A percentile compares a stretch with the other conserved stretches of the same genome.
phyloP scores from a whole-genome alignment of 2,113 vertebrate genomes.

The Stigmatopora nigra region DNA sequence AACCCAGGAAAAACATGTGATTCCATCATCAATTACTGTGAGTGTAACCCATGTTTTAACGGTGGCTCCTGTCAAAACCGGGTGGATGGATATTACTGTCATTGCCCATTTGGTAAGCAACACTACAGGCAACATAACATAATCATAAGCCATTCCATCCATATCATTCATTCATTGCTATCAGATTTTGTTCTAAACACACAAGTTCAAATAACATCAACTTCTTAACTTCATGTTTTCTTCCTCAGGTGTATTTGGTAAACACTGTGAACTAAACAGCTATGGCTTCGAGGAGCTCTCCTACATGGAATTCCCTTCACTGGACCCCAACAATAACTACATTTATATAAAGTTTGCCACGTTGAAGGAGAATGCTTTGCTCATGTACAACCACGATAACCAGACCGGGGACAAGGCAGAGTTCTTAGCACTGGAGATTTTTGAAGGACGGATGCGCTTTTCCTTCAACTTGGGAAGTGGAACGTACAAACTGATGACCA shows the following conservation, averaged over 20 bases:
- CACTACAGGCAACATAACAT: constrained; percentile 25
- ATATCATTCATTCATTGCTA: neutral
- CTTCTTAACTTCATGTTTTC: constrained; percentile 25
- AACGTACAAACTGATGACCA: constrained; percentile 83
- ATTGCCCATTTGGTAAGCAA: constrained; percentile 94
- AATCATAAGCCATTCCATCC: constrained; percentile 2
- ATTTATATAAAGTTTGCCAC: constrained; percentile 97
- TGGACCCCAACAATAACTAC: constrained; percentile 97
- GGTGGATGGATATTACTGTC: constrained; percentile 89
- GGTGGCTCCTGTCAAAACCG: constrained; percentile 93
- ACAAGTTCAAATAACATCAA: constrained; percentile 26
- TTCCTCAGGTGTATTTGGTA: constrained; percentile 88
- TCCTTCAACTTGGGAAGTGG: constrained; percentile 93
- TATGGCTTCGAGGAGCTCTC: constrained; percentile 96
- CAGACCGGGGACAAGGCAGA: constrained; percentile 89
- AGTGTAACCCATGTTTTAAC: constrained; percentile 97
- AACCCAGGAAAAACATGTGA: constrained; percentile 90
- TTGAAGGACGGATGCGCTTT: constrained; percentile 80
- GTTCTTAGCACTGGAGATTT: constrained; percentile 89
- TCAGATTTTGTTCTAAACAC: constrained; percentile 24
- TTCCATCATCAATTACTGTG: constrained; percentile 92
- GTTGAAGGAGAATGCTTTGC: constrained; percentile 79
- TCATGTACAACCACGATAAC: constrained; percentile 94
- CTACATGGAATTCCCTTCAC: constrained; percentile 94
- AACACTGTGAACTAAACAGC: constrained; percentile 95